Conservation (phyloP, 2,888 invertebrate species). For the Pemphredon lugubris region DNA sequence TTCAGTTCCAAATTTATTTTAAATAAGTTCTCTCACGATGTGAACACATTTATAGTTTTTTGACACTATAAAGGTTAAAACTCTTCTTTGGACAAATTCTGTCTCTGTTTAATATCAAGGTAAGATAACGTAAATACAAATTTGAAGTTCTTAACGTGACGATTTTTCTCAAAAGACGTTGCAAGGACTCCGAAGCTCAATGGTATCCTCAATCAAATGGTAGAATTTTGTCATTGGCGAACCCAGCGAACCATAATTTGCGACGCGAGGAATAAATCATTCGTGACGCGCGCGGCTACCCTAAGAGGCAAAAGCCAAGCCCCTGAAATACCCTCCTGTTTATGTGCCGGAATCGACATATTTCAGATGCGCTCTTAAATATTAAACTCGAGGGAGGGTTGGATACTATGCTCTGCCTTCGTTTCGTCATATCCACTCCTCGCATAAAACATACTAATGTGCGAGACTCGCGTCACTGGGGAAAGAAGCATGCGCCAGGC, state of each 20-base stretch:
- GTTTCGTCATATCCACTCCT: conserved; percentile 32
- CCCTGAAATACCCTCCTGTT: conserved; percentile 70
- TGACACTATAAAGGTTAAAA: too few species aligned
- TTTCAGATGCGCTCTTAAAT: conserved; percentile 80
- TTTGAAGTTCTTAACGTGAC: too few species aligned
- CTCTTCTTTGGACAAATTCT: too few species aligned
- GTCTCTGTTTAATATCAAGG: too few species aligned
- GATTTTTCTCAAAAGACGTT: too few species aligned
- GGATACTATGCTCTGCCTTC: conserved; percentile 37
- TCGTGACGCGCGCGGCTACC: conserved; percentile 57
- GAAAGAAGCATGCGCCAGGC: background rate
- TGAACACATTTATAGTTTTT: too few species aligned
- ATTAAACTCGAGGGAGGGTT: conserved; percentile 74
- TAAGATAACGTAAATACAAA: too few species aligned
- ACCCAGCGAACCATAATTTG: conserved; percentile 63
- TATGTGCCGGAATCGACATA: conserved; percentile 80
- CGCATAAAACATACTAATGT: conserved; percentile 57
- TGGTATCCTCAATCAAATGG: too few species aligned
- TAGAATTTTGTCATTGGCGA: conserved; percentile 66
- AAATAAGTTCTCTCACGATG: too few species aligned
- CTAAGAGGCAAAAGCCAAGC: conserved; percentile 47
- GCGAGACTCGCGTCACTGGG: conserved; percentile 2
- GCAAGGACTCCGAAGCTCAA: too few species aligned
- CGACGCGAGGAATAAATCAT: conserved; percentile 76
- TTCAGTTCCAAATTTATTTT: too few species aligned